Evolutionary conservation across 2,797 vertebrate species (phyloP), one percentile per base, ranked within the genome.

Genomic region (Cuniculus paca): DNA sequence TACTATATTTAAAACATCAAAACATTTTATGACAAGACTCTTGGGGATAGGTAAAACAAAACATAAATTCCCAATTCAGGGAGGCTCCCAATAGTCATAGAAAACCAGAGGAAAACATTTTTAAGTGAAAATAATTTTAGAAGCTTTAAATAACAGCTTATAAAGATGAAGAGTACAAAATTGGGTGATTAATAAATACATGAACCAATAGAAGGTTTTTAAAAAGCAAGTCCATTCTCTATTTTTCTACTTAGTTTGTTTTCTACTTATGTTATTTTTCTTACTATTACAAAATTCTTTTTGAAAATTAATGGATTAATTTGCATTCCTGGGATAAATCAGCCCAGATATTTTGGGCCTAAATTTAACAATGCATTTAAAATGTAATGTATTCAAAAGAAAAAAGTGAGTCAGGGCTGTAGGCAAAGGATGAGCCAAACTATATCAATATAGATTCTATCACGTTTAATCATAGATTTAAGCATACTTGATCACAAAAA

Each of bases 1-100:
- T 78, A 52, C 48, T 92, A 56, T 45, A 45, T 89, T 96, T 86
- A 31, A 68, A 94, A 95, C 26, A 34, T 82, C 77, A 61, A n/a
- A 84, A 58, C 22, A 42, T 68, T 94, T 95, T 65, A 92, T 86
- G 36, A 68, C 24, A 72, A 78, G 36, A 56, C 11, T 77, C 42
- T 81, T 20, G 1, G 6, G 88, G n/a, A 72, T 13, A 65, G 10
- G 39, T 1, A 88, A 70, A 83, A 94, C 26, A 65, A 92, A 91
- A 83, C 31, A 5, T 17, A 72, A 94, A 54, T 26, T 26, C 26
- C 19, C 65, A 72, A 79, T 54, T 72, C n/a, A 72, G 20, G 6
- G 36, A 80, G 24, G 24, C 56, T 56, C 4, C 48, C 65, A 78
- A 85, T 78, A 50, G 8, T 36, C 45, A 77, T 0, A 85, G 72